Evolutionary conservation across 2,888 invertebrate species (phyloP), one percentile per base, ranked within the genome.

Genomic region (Panzeria rudis): DNA sequence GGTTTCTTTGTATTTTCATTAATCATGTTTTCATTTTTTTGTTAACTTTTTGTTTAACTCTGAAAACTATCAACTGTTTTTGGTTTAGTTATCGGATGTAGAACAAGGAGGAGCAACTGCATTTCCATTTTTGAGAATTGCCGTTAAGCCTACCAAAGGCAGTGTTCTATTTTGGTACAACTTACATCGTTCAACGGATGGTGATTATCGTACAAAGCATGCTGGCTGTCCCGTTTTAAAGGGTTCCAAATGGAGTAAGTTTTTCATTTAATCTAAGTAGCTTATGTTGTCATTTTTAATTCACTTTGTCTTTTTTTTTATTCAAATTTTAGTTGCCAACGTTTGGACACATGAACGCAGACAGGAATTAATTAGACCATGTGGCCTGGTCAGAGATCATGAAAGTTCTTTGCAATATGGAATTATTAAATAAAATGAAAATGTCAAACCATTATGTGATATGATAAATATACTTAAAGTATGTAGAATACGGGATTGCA

Each of bases 21-120:
- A 56, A 35, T 32, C 29, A n/a, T n/a, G 4, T 38, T 25, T 54
- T 25, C 0, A 7, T 23, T 54, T 69, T 54, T 9, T 52, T 20
- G 0, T 44, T 50, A 29, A 1, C 0, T 38, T 38, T 61, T 44
- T n/a, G 8, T 29, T 41, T 15, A 50, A 77, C 56, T 17, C 38
- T 68, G 17, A 13, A 29, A 7, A 62, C 20, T 54, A 0, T 54
- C 23, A 1, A n/a, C 8, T 13, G 3, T 11, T 35, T 56, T 38
- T 52, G 17, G 5, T 23, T 59, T 79, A 98, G 98, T 97, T 99
- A 96, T 97, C 97, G 80, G 98, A 99, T 90, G 99, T 99, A 47
- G 95, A 97, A 62, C 98, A 98, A 92, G 99, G 99, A 4, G 99
- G 99, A 15, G 98, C 98, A 15, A 99, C 99, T 0, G 99, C 99